These are phyloP conservation scores for Halcyon badia DNA, from an alignment of 2,797 vertebrate genomes.

Conservation along the genomic window DNA sequence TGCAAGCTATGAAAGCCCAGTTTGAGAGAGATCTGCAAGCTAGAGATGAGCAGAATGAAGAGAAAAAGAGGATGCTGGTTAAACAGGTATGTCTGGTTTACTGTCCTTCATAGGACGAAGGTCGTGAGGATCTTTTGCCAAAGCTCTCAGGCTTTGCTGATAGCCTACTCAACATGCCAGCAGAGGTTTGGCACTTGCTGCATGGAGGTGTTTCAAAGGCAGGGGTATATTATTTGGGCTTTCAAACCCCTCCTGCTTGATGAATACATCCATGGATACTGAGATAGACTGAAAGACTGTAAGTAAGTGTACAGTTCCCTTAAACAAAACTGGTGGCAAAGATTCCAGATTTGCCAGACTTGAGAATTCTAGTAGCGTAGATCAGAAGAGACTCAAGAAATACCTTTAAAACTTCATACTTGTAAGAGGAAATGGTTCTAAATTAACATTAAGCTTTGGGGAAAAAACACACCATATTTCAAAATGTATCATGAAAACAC, in stretches of 20 bases:
- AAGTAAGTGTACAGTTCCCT: background rate
- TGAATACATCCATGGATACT: background rate
- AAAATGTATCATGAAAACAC: background rate
- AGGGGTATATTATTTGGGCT: background rate
- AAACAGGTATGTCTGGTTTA: conserved; percentile 79
- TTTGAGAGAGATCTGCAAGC: conserved; percentile 93
- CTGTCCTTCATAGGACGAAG: background rate
- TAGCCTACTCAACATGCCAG: background rate
- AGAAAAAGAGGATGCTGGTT: conserved; percentile 85
- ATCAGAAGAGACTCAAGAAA: background rate
- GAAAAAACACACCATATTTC: background rate
- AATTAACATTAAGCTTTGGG: background rate
- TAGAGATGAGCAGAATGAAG: conserved; percentile 88
- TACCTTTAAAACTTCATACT: background rate
- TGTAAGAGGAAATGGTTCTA: background rate
- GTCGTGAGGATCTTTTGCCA: background rate
- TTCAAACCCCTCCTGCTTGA: background rate
- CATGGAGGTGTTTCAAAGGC: background rate
- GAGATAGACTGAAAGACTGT: background rate
- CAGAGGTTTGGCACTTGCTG: background rate
- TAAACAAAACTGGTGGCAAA: background rate
- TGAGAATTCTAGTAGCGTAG: background rate
- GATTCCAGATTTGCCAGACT: background rate
- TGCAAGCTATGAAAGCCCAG: conserved; percentile 98
- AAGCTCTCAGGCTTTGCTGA: background rate